Evolutionary conservation across 2,797 vertebrate genomes (phyloP).

Genomic region (Gorsachius magnificus): DNA sequence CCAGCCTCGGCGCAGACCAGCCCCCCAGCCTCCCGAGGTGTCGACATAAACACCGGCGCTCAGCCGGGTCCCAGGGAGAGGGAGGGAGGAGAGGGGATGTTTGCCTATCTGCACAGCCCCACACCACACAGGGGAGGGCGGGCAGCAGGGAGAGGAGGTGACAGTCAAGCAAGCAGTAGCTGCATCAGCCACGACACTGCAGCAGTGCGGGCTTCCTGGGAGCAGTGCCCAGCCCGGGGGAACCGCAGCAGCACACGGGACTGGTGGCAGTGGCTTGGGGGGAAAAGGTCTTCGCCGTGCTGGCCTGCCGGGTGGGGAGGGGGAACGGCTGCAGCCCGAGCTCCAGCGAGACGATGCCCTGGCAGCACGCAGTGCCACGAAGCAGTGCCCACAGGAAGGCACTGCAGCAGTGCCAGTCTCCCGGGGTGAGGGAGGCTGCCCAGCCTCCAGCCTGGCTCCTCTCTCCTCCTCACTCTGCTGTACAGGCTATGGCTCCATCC

Average conservation of each 20-base stretch:
- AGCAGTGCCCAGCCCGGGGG: conserved; percentile 24
- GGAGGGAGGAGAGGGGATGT: neutral
- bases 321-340: neutral
- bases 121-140: neutral
- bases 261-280: neutral
- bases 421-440: neutral
- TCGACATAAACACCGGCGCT: neutral
- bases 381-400: neutral
- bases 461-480: neutral
- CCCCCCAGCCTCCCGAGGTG: neutral
- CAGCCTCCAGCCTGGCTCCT: neutral
- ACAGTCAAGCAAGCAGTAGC: conserved; percentile 1
- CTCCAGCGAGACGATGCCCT: neutral
- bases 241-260: neutral
- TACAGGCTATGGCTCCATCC: neutral
- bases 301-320: neutral
- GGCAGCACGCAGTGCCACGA: neutral
- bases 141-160: conserved; percentile 8
- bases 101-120: neutral
- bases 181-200: conserved; percentile 58
- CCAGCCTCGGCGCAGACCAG: neutral
- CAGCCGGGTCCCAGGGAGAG: neutral
- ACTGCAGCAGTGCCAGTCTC: neutral
- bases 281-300: neutral
- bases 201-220: conserved; percentile 52